Evolutionary conservation across 2,797 vertebrate genomes (phyloP).

Genomic region (Lindbergichthys nudifrons): DNA sequence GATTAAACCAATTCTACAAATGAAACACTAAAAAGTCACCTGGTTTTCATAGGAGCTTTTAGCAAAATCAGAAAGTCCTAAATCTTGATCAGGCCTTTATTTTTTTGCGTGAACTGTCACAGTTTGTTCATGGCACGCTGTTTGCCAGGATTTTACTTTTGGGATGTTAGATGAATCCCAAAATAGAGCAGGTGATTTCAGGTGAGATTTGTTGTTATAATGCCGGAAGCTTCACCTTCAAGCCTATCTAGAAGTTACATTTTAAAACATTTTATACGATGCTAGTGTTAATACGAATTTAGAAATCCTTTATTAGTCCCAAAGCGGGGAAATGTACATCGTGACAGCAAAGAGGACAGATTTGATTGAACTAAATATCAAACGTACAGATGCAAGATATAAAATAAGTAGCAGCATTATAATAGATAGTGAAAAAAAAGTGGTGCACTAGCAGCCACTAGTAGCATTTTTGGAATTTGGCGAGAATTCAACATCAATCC

Average conservation of each 20-base stretch:
- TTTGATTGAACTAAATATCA: too few species aligned
- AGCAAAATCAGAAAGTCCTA: not conserved
- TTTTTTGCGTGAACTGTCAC: too few species aligned
- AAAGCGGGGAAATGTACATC: too few species aligned
- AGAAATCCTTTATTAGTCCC: too few species aligned
- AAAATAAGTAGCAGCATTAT: too few species aligned
- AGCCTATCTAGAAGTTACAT: not conserved
- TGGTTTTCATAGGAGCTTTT: not conserved
- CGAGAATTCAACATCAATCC: not conserved
- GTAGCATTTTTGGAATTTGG: too few species aligned
- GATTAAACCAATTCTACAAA: not conserved
- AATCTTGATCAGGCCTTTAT: not conserved
- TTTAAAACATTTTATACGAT: not conserved
- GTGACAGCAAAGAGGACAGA: too few species aligned
- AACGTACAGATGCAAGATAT: too few species aligned
- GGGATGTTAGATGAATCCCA: not conserved
- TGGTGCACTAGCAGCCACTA: too few species aligned
- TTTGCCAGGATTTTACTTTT: not conserved
- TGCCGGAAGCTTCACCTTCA: not conserved
- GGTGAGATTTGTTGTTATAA: constrained; percentile 1
- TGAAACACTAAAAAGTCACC: not conserved
- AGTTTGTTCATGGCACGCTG: not conserved
- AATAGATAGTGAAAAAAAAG: too few species aligned
- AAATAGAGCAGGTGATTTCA: not conserved
- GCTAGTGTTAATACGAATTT: not conserved